Evolutionary conservation across 2,888 invertebrate genomes (phyloP), one percentile per base, ranked within the genome.

Genomic region (Scaptomyza parva): DNA sequence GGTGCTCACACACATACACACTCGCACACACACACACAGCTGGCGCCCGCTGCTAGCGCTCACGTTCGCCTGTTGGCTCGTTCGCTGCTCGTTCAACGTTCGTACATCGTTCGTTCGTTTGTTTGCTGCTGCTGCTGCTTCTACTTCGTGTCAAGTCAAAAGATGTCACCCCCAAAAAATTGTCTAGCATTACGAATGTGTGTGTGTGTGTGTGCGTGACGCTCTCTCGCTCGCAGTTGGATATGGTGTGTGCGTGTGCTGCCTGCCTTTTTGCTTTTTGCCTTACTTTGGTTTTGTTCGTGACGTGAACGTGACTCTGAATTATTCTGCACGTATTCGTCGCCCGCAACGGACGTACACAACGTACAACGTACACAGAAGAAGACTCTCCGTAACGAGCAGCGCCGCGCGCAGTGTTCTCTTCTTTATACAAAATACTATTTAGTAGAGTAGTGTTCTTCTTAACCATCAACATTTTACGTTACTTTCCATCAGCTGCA

Each of bases 321-420:
- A 90, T 91, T 91, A 91, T 91, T 91, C 90, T 90, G 90, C 90
- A 91, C 91, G 91, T 91, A 90, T 88, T 89, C 90, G 90, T 89
- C 88, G 90, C 80, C 90, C 90, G 89, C 86, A 88, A 89, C 90
- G 90, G 90, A 90, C 62, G 62, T 63, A 22, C 22, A 3, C n/a
- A n/a, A n/a, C 2, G 22, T 22, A 70, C 50, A 60, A 60, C 76
- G 76, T 80, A 77, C 66, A 62, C 51, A 54, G 62, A 72, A 72
- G 41, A 64, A 57, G 22, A 62, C 64, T 73, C 63, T 52, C 47
- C 65, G 68, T 61, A 59, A 67, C 55, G 62, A 62, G 58, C 76
- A 62, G 58, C 76, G 60, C 60, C 43, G 66, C 41, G 47, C 47
- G 47, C 30, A 30, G 18, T 28, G 52, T 57, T 59, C 47, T 47